Conservation (phyloP, 2,888 invertebrate genomes). For the Eucera pruinosa region DNA sequence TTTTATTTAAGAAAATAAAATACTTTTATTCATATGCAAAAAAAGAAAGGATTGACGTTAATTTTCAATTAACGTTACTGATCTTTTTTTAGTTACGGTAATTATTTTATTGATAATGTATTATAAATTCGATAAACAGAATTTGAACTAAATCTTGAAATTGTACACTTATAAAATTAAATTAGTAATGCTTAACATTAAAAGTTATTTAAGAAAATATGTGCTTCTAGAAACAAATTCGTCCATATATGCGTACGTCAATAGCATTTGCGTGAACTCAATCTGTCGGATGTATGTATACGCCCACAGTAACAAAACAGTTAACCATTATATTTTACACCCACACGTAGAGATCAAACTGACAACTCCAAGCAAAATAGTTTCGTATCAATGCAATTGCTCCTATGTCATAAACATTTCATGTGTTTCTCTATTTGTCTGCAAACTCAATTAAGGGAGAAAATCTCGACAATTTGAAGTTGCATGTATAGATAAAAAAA, state of each 20-base stretch:
- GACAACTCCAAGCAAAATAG: conserved; percentile 35
- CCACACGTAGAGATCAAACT: conserved; percentile 32
- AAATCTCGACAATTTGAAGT: not conserved
- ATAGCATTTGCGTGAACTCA: conserved; percentile 40
- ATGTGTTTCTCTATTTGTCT: not conserved
- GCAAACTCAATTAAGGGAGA: conserved; percentile 3
- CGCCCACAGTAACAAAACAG: conserved; percentile 28
- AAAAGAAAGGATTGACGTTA: too few relatives aligned
- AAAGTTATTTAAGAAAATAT: not conserved
- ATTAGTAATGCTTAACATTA: not conserved
- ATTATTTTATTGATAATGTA: too few relatives aligned
- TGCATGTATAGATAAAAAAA: not conserved
- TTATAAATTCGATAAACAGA: too few relatives aligned
- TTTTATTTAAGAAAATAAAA: not conserved
- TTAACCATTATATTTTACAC: conserved; percentile 39
- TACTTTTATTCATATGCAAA: too few relatives aligned
- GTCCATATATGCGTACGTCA: not conserved
- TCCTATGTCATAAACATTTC: not conserved
- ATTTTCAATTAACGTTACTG: too few relatives aligned
- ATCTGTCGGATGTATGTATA: conserved; percentile 25
- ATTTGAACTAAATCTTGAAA: too few relatives aligned
- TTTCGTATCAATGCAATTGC: conserved; percentile 21
- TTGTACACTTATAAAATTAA: too few relatives aligned
- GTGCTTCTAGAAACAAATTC: not conserved
- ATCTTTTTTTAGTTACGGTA: too few relatives aligned